Conservation (phyloP, 92 coral and sea anemone species). For the Muricea muricata region DNA sequence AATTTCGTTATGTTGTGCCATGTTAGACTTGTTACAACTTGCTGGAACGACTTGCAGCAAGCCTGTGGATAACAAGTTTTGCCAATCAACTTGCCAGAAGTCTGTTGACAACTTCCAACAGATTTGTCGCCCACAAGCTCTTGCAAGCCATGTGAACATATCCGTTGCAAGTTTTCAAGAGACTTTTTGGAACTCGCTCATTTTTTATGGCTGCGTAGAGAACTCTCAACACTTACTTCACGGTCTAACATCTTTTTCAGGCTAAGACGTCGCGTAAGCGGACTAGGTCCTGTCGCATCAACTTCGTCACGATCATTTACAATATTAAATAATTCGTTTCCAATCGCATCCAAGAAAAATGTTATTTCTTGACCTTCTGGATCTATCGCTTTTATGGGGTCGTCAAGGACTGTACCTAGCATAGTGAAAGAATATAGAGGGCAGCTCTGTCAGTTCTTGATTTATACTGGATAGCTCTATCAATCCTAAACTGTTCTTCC, state of each 20-base stretch:
- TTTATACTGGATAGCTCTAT: constrained; percentile 6
- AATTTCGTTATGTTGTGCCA: no score
- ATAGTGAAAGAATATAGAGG: no score
- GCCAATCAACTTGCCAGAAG: no score
- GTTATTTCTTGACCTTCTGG: constrained; percentile 44
- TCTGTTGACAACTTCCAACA: no score
- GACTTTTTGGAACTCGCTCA: background rate
- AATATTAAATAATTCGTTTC: constrained; percentile 4
- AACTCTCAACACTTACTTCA: constrained; percentile 59
- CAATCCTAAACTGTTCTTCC: constrained; percentile 4
- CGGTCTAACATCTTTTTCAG: constrained; percentile 59
- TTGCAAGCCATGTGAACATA: background rate
- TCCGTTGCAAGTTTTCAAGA: no score
- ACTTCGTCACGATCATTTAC: background rate
- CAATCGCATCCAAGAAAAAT: constrained; percentile 50
- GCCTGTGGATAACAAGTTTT: no score
- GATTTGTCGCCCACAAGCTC: no score
- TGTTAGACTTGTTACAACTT: no score
- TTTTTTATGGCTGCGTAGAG: background rate
- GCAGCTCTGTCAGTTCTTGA: background rate
- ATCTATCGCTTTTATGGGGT: constrained; percentile 59
- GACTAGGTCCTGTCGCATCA: constrained; percentile 15
- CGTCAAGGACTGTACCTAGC: no score
- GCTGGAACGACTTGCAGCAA: no score
- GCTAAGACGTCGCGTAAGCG: constrained; percentile 38